Conservation (phyloP, 30 jellyfish, hydroid and myxozoan species). For the Aurelia aurita region DNA sequence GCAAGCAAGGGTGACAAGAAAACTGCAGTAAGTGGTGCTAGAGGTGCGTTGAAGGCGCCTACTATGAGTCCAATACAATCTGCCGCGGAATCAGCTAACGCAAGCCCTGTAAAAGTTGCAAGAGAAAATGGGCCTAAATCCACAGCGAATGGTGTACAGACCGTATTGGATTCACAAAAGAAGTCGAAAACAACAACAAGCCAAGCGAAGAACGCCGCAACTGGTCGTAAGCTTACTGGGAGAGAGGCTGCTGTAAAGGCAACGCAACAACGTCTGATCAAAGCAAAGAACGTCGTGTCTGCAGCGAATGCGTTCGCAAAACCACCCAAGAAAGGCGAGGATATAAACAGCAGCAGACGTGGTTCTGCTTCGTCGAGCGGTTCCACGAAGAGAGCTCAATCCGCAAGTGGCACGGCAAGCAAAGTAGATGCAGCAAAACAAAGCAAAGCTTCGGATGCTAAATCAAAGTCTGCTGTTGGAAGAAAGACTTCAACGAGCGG, state of each 20-base stretch:
- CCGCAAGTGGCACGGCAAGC: too few relatives aligned
- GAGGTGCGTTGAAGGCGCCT: neutral
- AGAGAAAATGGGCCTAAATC: neutral
- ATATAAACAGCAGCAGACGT: neutral
- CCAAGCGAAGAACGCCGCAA: neutral
- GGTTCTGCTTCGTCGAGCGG: constrained; percentile 1
- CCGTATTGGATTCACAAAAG: neutral
- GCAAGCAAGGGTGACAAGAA: neutral
- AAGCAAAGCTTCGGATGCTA: neutral
- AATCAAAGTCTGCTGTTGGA: too few relatives aligned
- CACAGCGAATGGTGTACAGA: neutral
- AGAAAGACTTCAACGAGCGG: too few relatives aligned
- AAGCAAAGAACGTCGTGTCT: neutral
- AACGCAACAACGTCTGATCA: neutral
- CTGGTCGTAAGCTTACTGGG: neutral
- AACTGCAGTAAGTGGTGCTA: neutral
- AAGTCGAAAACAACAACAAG: neutral
- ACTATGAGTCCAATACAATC: constrained; percentile 17
- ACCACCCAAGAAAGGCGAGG: neutral
- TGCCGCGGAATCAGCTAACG: constrained; percentile 15
- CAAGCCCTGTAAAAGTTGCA: neutral
- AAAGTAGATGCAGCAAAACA: neutral
- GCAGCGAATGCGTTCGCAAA: constrained; percentile 8
- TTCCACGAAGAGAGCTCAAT: neutral
- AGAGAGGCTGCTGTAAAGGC: neutral